Conservation (phyloP, 2,888 invertebrate genomes). For the Andrena hattorfiana region DNA sequence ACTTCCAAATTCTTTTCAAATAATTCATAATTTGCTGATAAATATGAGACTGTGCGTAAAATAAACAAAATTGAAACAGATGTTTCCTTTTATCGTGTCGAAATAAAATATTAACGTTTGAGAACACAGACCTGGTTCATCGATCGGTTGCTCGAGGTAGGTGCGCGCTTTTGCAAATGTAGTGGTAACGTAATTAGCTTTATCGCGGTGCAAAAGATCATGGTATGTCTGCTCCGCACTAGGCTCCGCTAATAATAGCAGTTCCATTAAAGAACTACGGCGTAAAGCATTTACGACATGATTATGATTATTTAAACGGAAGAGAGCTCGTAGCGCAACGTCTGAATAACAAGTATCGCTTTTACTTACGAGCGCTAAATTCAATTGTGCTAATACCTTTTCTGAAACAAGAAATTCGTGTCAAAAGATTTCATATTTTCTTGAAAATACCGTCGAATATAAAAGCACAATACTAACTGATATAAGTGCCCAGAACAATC, state of each 20-base stretch:
- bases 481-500: slow-evolving; percentile 91
- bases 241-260: slow-evolving; percentile 93
- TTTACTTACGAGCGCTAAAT: slow-evolving; percentile 94
- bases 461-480: slow-evolving; percentile 87
- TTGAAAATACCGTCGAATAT: neutral
- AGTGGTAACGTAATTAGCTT: slow-evolving; percentile 80
- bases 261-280: slow-evolving; percentile 92
- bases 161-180: slow-evolving; percentile 81
- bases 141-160: slow-evolving; percentile 79
- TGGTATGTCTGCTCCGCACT: slow-evolving; percentile 94
- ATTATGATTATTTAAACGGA: slow-evolving; percentile 97
- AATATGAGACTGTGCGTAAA: slow-evolving; percentile 7
- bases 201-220: slow-evolving; percentile 87
- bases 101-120: neutral
- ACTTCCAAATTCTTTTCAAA: neutral
- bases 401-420: slow-evolving; percentile 85
- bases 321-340: slow-evolving; percentile 93
- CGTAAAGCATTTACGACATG: slow-evolving; percentile 97
- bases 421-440: neutral
- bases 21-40: slow-evolving; percentile 13
- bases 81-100: slow-evolving; percentile 1
- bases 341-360: slow-evolving; percentile 95
- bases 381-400: slow-evolving; percentile 95
- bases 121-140: slow-evolving; percentile 79
- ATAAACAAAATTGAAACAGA: neutral